Percentiles rank a stretch among this genome's conserved stretches.
Conservation (phyloP, 53 echinoderm and acorn worm genomes). For the Holothuria leucospilota region DNA sequence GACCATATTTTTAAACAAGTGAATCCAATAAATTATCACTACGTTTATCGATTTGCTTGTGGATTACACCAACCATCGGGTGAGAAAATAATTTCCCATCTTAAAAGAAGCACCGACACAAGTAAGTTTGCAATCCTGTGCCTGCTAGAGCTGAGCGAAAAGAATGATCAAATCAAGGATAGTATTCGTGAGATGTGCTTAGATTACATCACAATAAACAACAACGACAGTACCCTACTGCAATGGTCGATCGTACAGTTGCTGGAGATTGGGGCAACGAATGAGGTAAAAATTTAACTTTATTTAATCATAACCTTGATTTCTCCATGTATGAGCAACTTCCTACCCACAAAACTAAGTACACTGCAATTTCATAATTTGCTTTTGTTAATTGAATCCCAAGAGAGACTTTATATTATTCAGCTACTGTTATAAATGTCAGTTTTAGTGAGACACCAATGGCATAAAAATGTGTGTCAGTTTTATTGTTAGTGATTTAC, state of each 20-base stretch:
- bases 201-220: background rate
- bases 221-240: background rate
- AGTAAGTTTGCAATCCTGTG: background rate
- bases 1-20: background rate
- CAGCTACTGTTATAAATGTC: too few species aligned
- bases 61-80: background rate
- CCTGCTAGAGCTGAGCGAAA: background rate
- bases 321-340: too few species aligned
- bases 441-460: too few species aligned
- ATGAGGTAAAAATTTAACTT: too few species aligned
- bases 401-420: too few species aligned
- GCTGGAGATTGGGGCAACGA: background rate
- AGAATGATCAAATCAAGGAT: background rate
- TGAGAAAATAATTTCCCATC: background rate
- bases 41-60: slow-evolving; percentile 12
- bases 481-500: too few species aligned
- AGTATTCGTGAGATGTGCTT: background rate
- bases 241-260: background rate
- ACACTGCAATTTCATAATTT: too few species aligned
- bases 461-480: too few species aligned
- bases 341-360: too few species aligned
- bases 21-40: too few species aligned
- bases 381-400: too few species aligned
- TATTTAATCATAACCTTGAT: too few species aligned
- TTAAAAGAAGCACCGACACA: background rate